Percentiles rank a stretch among this genome's conserved stretches.
Evolutionary conservation across 2,797 vertebrate species (phyloP).

Genomic region (Hydrocynus forskahlii): DNA sequence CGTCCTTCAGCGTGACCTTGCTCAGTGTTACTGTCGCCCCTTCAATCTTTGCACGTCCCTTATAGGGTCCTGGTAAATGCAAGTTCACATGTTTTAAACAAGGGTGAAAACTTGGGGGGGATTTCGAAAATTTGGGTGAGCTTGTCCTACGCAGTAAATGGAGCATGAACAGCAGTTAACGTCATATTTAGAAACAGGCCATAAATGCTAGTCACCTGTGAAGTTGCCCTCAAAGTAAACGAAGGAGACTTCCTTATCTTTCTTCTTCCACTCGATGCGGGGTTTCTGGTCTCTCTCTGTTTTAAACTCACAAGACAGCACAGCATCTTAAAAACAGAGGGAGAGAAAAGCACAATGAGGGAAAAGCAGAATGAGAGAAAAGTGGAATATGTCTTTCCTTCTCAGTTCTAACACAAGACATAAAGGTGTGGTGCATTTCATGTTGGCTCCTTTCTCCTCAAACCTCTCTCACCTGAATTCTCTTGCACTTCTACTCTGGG

Average conservation of each 20-base stretch:
- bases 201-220: constrained; percentile 72
- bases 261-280: constrained; percentile 97
- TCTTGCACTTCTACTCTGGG: constrained; percentile 44
- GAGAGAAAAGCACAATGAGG: not conserved
- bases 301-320: constrained; percentile 85
- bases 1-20: constrained; percentile 87
- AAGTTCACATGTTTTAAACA: not conserved
- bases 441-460: not conserved
- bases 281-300: constrained; percentile 77
- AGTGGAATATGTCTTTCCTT: not conserved
- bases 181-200: not conserved
- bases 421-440: not conserved
- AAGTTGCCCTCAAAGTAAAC: constrained; percentile 86
- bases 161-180: not conserved
- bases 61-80: constrained; percentile 77
- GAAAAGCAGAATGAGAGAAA: too few species aligned
- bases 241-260: constrained; percentile 81
- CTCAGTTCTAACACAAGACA: not conserved
- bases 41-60: constrained; percentile 83
- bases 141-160: not conserved
- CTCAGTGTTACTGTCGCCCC: constrained; percentile 86
- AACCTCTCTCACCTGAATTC: constrained; percentile 33
- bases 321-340: constrained; percentile 76
- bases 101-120: too few species aligned
- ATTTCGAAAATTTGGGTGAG: not conserved